Conservation (phyloP, 1,140 invertebrate genomes). For the Trichomalopsis sarcophagae region DNA sequence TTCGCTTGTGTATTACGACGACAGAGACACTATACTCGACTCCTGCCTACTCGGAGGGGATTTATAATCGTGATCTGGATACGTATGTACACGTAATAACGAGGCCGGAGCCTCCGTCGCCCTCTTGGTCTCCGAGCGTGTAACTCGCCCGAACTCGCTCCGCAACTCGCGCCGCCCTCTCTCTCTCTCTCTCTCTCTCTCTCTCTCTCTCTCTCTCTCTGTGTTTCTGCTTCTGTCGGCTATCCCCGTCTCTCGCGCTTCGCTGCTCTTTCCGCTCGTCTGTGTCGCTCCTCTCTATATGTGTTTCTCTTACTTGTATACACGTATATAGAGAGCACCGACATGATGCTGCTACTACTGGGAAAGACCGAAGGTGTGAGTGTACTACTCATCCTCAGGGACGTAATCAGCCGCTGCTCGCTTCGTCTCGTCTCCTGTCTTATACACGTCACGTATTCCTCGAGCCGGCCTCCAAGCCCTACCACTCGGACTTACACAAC, state of each 20-base stretch:
- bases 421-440: conserved; percentile 42
- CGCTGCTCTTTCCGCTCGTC: background rate
- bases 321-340: background rate
- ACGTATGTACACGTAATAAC: conserved; percentile 22
- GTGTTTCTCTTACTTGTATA: background rate
- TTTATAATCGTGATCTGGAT: conserved; percentile 41
- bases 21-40: background rate
- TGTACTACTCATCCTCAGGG: conserved; percentile 35
- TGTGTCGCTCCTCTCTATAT: background rate
- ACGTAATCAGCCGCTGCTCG: conserved; percentile 52
- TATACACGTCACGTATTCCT: conserved; percentile 51
- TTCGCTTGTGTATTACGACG: background rate
- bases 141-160: background rate
- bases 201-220: conserved; percentile 2
- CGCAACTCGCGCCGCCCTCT: conserved; percentile 15
- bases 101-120: conserved; percentile 1
- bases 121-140: background rate
- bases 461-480: background rate
- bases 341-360: background rate
- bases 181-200: conserved; percentile 11
- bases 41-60: background rate
- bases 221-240: conserved; percentile 2
- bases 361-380: background rate
- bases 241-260: background rate
- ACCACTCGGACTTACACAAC: conserved; percentile 47